Percentiles rank a stretch among this genome's conserved stretches.
Conservation (phyloP, 2,797 vertebrate genomes). For the Xerus rutilus region DNA sequence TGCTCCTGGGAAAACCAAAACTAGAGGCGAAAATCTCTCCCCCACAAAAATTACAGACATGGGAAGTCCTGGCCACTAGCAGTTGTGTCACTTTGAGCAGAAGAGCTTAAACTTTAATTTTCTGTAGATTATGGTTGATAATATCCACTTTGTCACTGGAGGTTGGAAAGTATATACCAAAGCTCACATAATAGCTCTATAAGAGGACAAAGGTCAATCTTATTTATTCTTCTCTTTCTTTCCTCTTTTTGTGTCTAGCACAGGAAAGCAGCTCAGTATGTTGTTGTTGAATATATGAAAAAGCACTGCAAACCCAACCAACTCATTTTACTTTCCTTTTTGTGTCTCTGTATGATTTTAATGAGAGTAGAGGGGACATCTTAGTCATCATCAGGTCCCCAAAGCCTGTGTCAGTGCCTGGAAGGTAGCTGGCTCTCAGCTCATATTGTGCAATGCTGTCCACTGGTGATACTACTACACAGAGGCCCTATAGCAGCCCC, state of each 20-base stretch:
- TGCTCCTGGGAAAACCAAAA: background rate
- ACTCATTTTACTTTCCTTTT: background rate
- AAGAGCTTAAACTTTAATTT: background rate
- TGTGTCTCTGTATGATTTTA: background rate
- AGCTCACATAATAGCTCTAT: background rate
- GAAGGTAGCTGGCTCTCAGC: background rate
- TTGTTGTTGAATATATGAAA: background rate
- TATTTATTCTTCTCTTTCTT: background rate
- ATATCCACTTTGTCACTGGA: background rate
- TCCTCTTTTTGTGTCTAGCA: background rate
- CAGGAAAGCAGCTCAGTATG: background rate
- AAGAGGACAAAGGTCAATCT: background rate
- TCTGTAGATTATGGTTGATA: background rate
- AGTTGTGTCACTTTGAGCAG: background rate
- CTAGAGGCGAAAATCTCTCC: background rate
- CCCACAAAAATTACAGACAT: background rate
- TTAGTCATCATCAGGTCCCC: fast-evolving
- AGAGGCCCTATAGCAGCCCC: background rate
- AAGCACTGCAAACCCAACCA: background rate
- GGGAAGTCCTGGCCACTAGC: too few species aligned
- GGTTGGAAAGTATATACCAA: background rate
- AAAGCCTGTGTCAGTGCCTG: fast-evolving
- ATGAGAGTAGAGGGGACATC: background rate
- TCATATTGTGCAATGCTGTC: background rate
- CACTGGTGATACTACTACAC: background rate